phyloP scores from a whole-genome alignment of 1,140 invertebrate species.

The Drosophila sproati region DNA sequence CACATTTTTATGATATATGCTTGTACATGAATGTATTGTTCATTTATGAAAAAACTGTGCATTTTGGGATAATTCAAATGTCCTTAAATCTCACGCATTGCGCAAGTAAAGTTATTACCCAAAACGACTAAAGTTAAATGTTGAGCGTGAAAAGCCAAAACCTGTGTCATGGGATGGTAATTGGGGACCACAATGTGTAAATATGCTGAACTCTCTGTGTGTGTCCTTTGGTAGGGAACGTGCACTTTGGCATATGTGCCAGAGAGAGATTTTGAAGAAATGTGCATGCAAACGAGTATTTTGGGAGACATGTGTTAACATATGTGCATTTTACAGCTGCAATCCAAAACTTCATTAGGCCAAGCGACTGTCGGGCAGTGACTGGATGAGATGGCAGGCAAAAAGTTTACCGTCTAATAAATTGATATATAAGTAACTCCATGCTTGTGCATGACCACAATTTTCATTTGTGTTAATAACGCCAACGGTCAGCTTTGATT shows the following conservation, averaged over 20 bases:
- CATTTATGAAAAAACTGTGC: neutral
- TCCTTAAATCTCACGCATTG: neutral
- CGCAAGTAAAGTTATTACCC: constrained; percentile 26
- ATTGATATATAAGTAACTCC: constrained; percentile 68
- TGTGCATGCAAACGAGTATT: constrained; percentile 12
- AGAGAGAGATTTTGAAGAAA: constrained; percentile 27
- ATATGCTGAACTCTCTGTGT: constrained; percentile 27
- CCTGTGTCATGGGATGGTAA: constrained; percentile 44
- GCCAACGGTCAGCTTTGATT: constrained; percentile 79
- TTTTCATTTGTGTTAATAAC: constrained; percentile 68
- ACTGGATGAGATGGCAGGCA: neutral
- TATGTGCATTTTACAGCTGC: constrained; percentile 29
- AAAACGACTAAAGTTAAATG: constrained; percentile 54
- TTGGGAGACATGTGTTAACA: constrained; percentile 22
- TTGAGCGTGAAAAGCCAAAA: constrained; percentile 46
- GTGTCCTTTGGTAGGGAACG: constrained; percentile 13
- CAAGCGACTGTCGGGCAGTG: constrained; percentile 50
- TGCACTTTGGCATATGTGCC: constrained; percentile 19
- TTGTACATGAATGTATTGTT: too few species aligned
- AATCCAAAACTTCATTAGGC: constrained; percentile 70
- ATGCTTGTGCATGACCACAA: constrained; percentile 32
- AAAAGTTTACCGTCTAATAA: constrained; percentile 61
- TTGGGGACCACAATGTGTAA: constrained; percentile 27
- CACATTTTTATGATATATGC: too few species aligned
- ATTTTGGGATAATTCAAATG: neutral